Evolutionary conservation across 2,113 vertebrate species (phyloP).

Genomic region (Rostratula benghalensis): DNA sequence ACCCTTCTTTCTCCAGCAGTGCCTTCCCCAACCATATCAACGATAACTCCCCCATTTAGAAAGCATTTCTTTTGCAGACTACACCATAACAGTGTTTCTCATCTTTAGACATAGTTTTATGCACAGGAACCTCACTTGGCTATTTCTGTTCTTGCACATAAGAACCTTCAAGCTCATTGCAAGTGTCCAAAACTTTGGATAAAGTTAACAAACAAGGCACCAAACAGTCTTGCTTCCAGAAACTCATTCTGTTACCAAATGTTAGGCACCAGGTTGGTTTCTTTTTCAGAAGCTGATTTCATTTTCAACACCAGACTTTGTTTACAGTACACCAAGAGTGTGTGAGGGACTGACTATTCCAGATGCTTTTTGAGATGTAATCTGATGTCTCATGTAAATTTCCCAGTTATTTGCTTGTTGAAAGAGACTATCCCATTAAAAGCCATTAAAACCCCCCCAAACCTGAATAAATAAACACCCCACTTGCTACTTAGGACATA

Average conservation of each 20-base stretch:
- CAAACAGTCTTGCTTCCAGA: background rate
- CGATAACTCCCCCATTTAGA: background rate
- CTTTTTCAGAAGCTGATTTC: background rate
- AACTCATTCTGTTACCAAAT: background rate
- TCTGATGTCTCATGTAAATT: background rate
- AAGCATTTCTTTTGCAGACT: background rate
- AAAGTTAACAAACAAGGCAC: background rate
- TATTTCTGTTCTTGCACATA: background rate
- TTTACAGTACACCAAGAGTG: background rate
- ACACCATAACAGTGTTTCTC: background rate
- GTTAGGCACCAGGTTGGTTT: background rate
- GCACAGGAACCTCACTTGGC: background rate
- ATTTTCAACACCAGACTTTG: background rate
- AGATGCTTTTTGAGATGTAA: background rate
- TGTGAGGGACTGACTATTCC: background rate
- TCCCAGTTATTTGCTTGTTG: background rate
- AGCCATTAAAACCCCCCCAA: background rate
- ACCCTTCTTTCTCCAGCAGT: background rate
- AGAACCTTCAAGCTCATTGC: background rate
- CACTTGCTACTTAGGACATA: slow-evolving; percentile 33
- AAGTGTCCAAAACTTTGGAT: background rate
- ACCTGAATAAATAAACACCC: background rate
- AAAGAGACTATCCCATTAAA: background rate
- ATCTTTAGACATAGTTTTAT: background rate
- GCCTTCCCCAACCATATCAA: background rate